Base-by-base conservation (phyloP, 1,140 invertebrate species). In the Cydia splendana region DNA sequence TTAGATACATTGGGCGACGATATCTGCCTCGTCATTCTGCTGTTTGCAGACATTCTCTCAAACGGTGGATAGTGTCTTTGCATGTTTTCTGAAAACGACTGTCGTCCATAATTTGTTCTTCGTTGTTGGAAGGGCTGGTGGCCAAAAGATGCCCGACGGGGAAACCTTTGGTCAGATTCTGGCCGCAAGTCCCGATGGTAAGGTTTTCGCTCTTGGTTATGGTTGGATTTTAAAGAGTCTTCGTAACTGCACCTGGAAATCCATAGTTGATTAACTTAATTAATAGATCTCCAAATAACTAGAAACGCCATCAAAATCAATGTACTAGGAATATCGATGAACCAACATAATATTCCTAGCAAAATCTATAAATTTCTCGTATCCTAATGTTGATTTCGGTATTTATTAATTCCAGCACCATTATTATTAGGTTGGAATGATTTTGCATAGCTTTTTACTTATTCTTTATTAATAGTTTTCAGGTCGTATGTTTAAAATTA, bases 201-300 rank as follows among this genome's bases (percentile, higher is more conserved):
- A 4, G 82, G 74, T 75, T 91, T 90, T 6, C 74, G 53, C 10
- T 92, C 88, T 75, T 85, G 84, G 45, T 91, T 89, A 75, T 89
- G 85, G 34, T 88, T 88, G 0, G 94, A 95, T 80, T 95, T 95
- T 51, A 96, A 84, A 0, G 95, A 95, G 76, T 96, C 95, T 90
- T 95, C 95, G 80, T 95, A 96, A 81, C 94, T 95, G 82, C 93
- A 94, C 78, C 94, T 95, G 87, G 71, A 91, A 91, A 65, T 74
- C 34, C 15, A 24, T 10, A 10, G 12, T 2, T 62, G n/a, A 24
- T 12, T 62, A 24, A 20, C 9, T 9, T 13, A 24, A 24, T 24
- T 53, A 51, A 13, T 13, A 15, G 15, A n/a, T 53, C 9, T 45
- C 42, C 6, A 42, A 42, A 42, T 42, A 42, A 12, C 10, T 42